Base-by-base conservation (phyloP, 1,140 invertebrate species). In the Drosophila saltans region DNA sequence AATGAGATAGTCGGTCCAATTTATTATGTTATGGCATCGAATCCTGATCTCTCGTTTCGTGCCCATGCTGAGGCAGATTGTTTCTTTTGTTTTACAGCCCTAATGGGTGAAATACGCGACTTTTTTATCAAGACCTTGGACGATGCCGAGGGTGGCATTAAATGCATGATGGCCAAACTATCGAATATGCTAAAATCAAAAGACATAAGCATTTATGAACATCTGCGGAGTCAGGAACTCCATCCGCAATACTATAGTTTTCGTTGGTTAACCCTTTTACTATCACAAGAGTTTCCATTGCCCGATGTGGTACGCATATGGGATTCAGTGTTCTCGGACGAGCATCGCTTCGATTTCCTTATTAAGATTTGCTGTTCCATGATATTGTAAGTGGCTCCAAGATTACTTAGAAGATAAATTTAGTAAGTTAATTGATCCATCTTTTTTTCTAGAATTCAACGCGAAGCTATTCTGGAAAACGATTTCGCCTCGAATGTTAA, bases 1-100 rank as follows among this genome's bases (percentile, higher is more conserved):
- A 99, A 99, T 94, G 99, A 99, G 93, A 99, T 99, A 77, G 96
- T 99, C 68, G 99, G 98, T 0, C 98, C 98, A 21, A 98, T 99
- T 81, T 99, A 99, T 93, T 98, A 99, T 92, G 96, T 97, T 6
- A 98, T 99, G 93, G 98, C 98, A 11, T 96, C 95, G 48, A 97
- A 99, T 94, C 95, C 97, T 3, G 95, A 97, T 93, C 81, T 93
- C n/a, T 94, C 95, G 64, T 97, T 95, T 94, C 94, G 96, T 94
- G 98, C 96, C 91, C 94, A 97, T 92, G 98, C 98, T 0, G 99
- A 99, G 92, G 97, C 98, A 0, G 99, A 99, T 92, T 97, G 97
- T 66, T 99, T 99, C 92, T 99, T 98, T 92, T 98, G 98, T 89
- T 99, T 99, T 88, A 99, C 98, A 1, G 98, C 98, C 92, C 92